Evolutionary conservation across 2,888 invertebrate genomes (phyloP), one percentile per base, ranked within the genome.

Genomic region (Lasioglossum figueresi): DNA sequence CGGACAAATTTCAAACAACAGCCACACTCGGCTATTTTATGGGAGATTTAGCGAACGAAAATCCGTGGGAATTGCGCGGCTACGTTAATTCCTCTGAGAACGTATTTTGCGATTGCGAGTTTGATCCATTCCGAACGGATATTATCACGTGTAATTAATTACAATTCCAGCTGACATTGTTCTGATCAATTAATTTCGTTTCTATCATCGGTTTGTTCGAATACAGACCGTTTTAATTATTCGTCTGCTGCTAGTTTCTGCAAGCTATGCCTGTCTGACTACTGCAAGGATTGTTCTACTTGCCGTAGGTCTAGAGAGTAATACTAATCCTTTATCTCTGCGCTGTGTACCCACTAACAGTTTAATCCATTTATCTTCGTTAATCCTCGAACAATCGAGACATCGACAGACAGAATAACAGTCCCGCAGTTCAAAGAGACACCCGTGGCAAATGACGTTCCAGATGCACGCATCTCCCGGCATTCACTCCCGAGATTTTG

Each of bases 1-100:
- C 66, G 40, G 75, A 78, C 45, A 56, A 72, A 82, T 82, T 78
- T 76, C 56, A 27, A 59, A 27, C 70, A 77, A 84, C 84, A 77
- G 37, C 43, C 40, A 83, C n/a, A 45, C 37, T 16, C 48, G 45
- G 72, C 82, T 82, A 68, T 68, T 68, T 68, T 68, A 68, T 19
- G 27, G 34, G 34, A 66, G 16, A 14, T 31, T 31, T 5, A n/a
- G 14, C 27, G 59, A 2, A 31, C 59, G n/a, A 59, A 59, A 59
- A 59, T 14, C 14, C 2, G 27, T 5, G 1, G 59, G 5, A 59
- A 5, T 27, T 59, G 16, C 14, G 27, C 14, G 27, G 59, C 23
- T 27, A 27, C 59, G 14, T 27, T 31, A 5, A 27, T 59, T 14
- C 16, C 6, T 16, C 1, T 10, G 27, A 10, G 27, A 14, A 27